Evolutionary conservation across 2,888 invertebrate species (phyloP).

Genomic region (Epirrhoe tristata): DNA sequence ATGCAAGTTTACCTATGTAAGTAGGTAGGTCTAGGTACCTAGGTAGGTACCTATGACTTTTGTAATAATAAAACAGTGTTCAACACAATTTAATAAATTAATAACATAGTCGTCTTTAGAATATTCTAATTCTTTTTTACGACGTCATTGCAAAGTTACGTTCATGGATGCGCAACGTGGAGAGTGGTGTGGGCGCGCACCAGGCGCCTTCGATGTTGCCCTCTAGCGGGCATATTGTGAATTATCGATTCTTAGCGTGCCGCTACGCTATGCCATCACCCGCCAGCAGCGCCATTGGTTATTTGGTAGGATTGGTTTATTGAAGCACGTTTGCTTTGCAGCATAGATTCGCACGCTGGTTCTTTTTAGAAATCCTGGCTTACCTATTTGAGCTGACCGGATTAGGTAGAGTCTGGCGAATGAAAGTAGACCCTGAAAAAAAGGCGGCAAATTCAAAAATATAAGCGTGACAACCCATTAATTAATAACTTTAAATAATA

Average conservation of each 20-base stretch:
- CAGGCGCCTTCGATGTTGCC: constrained; percentile 68
- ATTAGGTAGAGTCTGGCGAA: not conserved
- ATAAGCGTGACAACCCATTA: too few relatives aligned
- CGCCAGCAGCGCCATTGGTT: constrained; percentile 70
- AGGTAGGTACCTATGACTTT: too few relatives aligned
- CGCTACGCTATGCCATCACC: constrained; percentile 52
- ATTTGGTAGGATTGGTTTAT: constrained; percentile 65
- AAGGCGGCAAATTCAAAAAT: too few relatives aligned
- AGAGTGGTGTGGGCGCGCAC: constrained; percentile 82
- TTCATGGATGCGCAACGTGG: constrained; percentile 78
- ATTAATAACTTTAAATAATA: too few relatives aligned
- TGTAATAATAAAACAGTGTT: too few relatives aligned
- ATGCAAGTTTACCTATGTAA: too few relatives aligned
- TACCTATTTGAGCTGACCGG: constrained; percentile 4
- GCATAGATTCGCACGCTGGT: not conserved
- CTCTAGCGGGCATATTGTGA: constrained; percentile 84
- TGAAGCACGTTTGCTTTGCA: not conserved
- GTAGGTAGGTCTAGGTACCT: too few relatives aligned
- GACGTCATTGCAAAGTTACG: constrained; percentile 69
- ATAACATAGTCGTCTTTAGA: not conserved
- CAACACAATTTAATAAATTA: not conserved
- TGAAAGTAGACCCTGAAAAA: too few relatives aligned
- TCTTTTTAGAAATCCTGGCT: not conserved
- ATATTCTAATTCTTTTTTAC: not conserved
- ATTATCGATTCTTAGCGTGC: constrained; percentile 81